Conservation (phyloP, 2,888 invertebrate species). For the Drosophila robusta region DNA sequence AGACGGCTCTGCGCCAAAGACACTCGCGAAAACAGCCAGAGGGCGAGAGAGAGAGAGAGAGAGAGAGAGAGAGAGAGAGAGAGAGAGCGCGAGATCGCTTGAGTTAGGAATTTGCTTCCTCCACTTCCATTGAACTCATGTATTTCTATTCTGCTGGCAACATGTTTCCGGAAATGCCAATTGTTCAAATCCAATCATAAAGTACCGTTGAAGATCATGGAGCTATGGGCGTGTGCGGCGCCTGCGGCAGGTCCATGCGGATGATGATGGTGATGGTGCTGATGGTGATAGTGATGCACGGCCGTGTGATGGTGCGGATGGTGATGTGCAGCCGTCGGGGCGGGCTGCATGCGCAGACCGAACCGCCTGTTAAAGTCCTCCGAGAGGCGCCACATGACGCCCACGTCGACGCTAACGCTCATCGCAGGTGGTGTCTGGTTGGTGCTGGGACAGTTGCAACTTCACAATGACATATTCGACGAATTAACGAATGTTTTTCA, state of each 20-base stretch:
- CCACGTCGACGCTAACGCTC: conserved; percentile 85
- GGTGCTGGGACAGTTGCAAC: background rate
- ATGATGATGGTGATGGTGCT: conserved; percentile 56
- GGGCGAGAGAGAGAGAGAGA: conserved; percentile 3
- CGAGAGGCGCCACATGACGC: conserved; percentile 86
- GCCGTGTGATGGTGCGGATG: conserved; percentile 68
- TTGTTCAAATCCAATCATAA: background rate
- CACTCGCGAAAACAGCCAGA: conserved; percentile 10
- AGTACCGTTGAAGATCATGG: conserved; percentile 76
- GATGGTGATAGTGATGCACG: conserved; percentile 65
- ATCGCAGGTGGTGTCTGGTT: conserved; percentile 50
- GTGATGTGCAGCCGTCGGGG: conserved; percentile 77
- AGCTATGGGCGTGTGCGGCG: conserved; percentile 60
- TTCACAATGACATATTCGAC: conserved; percentile 9
- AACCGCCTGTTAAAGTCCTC: conserved; percentile 85
- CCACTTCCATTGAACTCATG: conserved; percentile 9
- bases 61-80: conserved; percentile 11
- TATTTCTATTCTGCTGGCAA: conserved; percentile 14
- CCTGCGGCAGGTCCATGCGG: conserved; percentile 28
- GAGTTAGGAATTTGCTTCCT: conserved; percentile 16
- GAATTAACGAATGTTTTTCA: background rate
- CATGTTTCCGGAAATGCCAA: conserved; percentile 44
- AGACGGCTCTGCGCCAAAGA: background rate
- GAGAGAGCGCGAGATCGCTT: conserved; percentile 3
- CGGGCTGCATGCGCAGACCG: conserved; percentile 84